Base-by-base conservation (phyloP, 2,888 invertebrate species). In the Apodemia hepburni region DNA sequence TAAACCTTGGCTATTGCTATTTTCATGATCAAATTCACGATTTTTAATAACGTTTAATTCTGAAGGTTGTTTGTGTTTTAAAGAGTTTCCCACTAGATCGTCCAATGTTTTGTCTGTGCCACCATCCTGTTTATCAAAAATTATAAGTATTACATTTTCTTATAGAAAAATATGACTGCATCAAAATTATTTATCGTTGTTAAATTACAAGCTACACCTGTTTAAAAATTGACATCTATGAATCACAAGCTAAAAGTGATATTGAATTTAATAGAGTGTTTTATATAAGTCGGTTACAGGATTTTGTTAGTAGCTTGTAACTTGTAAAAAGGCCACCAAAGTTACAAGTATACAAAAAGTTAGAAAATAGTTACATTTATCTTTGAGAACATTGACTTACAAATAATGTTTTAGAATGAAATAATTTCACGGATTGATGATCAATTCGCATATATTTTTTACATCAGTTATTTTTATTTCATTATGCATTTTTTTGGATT, bases 81-180 rank as follows among this genome's bases (percentile, higher is more conserved):
- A n/a, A n/a, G 15, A 2, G 45, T n/a, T 54, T 54, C 15, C 22
- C 27, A 54, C 27, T 15, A 15, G 27, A 27, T 54, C 18, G 22
- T 18, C 49, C n/a, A 18, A 49, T 49, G 18, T 49, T 3, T 38
- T n/a, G 22, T 12, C 7, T 54, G 15, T 54, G 54, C 54, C 22
- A 27, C 27, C 27, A 29, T 54, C 54, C 54, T 54, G 54, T 54
- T 27, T 27, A 27, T 27, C 22, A 22, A 27, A 54, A 54, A 54
- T 54, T 45, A 45, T 45, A 45, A 45, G 45, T 45, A 45, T 45
- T n/a, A 45, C 12, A 38, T 38, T 38, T 38, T 38, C 15, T 45
- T 45, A 45, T 7, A n/a, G 4, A 6, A 7, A 45, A 45, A 12
- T 45, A 45, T n/a, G 45, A 45, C 15, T 45, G n/a, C n/a, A n/a